A percentile compares a stretch with the other conserved stretches of the same genome.
These are phyloP conservation scores for Archips crataeganus DNA, from an alignment of 2,888 invertebrate genomes.

Conservation along the genomic window DNA sequence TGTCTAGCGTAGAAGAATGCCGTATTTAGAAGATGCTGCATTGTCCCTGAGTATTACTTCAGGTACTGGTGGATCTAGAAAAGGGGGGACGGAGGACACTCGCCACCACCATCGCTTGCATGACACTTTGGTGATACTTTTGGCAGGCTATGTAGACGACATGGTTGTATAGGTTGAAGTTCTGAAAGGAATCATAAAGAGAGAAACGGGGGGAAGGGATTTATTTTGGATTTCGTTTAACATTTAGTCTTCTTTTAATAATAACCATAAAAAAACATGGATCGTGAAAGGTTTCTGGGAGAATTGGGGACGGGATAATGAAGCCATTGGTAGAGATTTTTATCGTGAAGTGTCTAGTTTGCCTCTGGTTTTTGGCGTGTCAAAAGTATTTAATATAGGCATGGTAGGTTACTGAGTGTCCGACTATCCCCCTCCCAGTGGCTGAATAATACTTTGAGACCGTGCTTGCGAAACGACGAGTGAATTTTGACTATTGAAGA, in stretches of 20 bases:
- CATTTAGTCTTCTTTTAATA: no score
- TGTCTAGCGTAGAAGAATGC: constrained; percentile 56
- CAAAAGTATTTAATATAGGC: constrained; percentile 8
- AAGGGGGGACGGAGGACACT: constrained; percentile 54
- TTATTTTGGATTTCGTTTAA: neutral
- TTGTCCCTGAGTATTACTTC: constrained; percentile 99
- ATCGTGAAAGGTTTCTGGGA: no score
- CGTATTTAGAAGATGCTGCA: constrained; percentile 77
- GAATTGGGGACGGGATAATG: no score
- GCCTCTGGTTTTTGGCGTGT: neutral
- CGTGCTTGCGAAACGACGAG: constrained; percentile 71
- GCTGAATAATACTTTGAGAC: constrained; percentile 96
- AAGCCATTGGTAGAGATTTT: neutral
- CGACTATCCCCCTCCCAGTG: constrained; percentile 89
- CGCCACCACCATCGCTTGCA: constrained; percentile 42
- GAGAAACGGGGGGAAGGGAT: neutral
- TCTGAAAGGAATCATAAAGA: neutral
- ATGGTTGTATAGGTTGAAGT: neutral
- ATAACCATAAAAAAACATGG: no score
- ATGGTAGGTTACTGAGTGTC: constrained; percentile 52
- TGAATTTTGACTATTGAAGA: constrained; percentile 46
- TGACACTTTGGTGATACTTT: neutral
- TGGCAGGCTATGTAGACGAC: constrained; percentile 28
- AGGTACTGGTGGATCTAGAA: constrained; percentile 94
- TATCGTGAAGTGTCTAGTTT: neutral